phyloP scores from a whole-genome alignment of 2,888 invertebrate species.

The Stomorhina lunata region DNA sequence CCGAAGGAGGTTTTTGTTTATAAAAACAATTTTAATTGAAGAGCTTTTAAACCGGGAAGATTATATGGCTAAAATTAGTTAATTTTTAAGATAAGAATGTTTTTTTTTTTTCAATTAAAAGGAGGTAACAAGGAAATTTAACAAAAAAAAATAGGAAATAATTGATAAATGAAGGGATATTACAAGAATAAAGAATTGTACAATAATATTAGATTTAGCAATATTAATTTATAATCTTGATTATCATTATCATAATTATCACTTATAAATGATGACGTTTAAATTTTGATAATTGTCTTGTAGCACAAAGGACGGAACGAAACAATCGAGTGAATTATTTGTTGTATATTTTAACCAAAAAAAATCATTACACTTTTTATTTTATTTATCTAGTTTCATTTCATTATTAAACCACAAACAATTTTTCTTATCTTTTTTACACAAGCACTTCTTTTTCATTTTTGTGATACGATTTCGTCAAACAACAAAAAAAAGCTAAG shows the following conservation, averaged over 20 bases:
- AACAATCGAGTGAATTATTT: no score
- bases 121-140: neutral
- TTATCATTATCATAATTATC: neutral
- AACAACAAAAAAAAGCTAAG: slow-evolving; percentile 41
- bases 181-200: neutral
- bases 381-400: slow-evolving; percentile 50
- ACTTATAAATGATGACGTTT: slow-evolving; percentile 32
- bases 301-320: neutral
- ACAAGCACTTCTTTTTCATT: slow-evolving; percentile 53
- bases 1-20: slow-evolving; percentile 22
- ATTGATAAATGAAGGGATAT: neutral
- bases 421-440: slow-evolving; percentile 56
- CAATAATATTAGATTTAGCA: neutral
- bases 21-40: slow-evolving; percentile 39
- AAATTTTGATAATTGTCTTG: slow-evolving; percentile 3
- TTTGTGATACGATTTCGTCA: no score
- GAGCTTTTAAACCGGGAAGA: neutral
- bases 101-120: no score
- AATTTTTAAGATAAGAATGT: no score
- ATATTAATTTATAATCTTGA: neutral
- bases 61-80: slow-evolving; percentile 51
- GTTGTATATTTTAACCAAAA: slow-evolving; percentile 29
- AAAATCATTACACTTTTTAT: slow-evolving; percentile 42
- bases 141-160: neutral
- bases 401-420: slow-evolving; percentile 47